Conservation (phyloP, 2,888 invertebrate species). For the Drosophila macrothrix region DNA sequence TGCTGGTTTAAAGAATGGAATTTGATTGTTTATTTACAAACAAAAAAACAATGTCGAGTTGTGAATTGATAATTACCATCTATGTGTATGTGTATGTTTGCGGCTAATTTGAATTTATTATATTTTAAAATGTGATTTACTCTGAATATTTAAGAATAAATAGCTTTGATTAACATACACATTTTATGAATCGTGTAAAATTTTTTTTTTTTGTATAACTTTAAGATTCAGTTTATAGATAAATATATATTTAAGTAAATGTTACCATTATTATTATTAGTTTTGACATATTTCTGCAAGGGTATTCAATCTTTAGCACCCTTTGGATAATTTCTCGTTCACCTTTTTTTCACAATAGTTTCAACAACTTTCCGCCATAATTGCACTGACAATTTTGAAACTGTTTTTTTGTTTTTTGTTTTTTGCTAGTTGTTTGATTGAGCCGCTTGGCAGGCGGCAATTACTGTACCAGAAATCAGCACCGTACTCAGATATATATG, state of each 20-base stretch:
- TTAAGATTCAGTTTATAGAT: neutral
- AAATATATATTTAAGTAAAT: neutral
- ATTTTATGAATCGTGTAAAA: neutral
- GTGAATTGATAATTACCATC: neutral
- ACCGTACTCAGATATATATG: slow-evolving; percentile 7
- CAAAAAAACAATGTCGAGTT: neutral
- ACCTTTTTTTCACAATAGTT: slow-evolving; percentile 3
- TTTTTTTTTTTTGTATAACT: neutral
- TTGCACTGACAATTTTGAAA: slow-evolving; percentile 28
- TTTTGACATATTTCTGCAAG: neutral
- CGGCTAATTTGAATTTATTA: neutral
- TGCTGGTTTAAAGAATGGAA: slow-evolving; percentile 25
- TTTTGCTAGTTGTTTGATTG: slow-evolving; percentile 42
- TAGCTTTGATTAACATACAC: neutral
- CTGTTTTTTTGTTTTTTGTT: slow-evolving; percentile 1
- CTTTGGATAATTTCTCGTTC: neutral
- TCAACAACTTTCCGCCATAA: slow-evolving; percentile 10
- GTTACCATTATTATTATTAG: neutral
- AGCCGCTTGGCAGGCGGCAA: slow-evolving; percentile 67
- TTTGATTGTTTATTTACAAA: neutral
- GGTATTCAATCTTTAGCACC: neutral
- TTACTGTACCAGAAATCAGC: slow-evolving; percentile 67
- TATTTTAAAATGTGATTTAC: slow-evolving; percentile 2
- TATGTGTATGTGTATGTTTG: neutral
- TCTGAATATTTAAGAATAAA: neutral